Percentiles rank a stretch among this genome's conserved stretches.
phyloP scores from a whole-genome alignment of 2,797 vertebrate species.

The Alcedo quadribrachys region DNA sequence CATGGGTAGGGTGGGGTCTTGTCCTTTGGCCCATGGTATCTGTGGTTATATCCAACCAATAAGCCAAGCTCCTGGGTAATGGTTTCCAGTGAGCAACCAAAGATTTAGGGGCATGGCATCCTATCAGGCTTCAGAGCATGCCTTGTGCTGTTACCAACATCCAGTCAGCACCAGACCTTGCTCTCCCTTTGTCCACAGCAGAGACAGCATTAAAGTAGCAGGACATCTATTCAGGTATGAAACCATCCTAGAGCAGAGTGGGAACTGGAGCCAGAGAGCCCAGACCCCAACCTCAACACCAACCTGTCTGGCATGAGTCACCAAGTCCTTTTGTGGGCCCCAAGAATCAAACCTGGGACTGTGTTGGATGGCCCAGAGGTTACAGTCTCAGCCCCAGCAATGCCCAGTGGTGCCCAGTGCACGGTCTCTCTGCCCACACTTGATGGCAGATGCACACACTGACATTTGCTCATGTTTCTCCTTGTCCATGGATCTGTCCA shows the following conservation, averaged over 20 bases:
- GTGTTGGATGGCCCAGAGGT: not conserved
- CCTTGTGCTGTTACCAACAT: not conserved
- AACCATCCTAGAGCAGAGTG: not conserved
- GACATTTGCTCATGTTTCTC: not conserved
- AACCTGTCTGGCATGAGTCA: not conserved
- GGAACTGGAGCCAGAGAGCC: not conserved
- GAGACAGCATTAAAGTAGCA: not conserved
- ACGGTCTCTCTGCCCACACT: not conserved
- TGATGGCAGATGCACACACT: accelerated
- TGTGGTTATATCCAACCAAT: not conserved
- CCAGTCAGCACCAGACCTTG: not conserved
- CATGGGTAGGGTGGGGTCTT: not conserved
- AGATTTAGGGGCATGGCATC: not conserved
- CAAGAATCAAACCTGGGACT: not conserved
- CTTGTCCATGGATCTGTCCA: not conserved
- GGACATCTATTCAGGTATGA: not conserved
- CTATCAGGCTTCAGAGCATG: not conserved
- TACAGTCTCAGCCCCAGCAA: not conserved
- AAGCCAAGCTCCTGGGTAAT: not conserved
- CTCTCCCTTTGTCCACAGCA: not conserved
- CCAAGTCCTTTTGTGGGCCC: not conserved
- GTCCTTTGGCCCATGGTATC: not conserved
- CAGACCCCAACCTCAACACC: not conserved
- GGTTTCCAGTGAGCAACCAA: not conserved
- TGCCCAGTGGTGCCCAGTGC: not conserved